phyloP scores from a whole-genome alignment of 2,797 vertebrate species.

The Carcharodon carcharias region DNA sequence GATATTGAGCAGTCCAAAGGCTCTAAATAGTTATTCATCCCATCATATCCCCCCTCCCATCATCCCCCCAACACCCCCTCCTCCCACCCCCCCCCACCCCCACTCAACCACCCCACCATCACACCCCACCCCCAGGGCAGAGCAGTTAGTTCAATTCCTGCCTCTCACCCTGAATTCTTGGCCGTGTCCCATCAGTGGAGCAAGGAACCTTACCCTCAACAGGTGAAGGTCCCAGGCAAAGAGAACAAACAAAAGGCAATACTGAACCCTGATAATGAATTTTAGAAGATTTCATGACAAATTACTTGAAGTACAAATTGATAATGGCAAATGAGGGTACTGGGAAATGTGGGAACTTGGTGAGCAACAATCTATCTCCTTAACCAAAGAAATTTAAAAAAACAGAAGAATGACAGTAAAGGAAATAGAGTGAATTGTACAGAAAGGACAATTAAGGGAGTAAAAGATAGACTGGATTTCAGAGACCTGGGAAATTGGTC shows the following conservation, averaged over 20 bases:
- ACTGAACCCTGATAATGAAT: not conserved
- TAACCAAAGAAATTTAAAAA: not conserved
- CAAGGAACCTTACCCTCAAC: not conserved
- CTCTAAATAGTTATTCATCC: not conserved
- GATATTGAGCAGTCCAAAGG: not conserved
- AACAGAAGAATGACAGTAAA: not conserved
- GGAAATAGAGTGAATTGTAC: not conserved
- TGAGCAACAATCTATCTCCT: not conserved
- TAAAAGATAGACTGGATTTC: not conserved
- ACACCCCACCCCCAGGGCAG: not conserved
- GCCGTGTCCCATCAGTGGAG: not conserved
- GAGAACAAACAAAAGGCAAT: not conserved
- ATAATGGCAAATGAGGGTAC: not conserved
- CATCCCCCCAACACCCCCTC: no score
- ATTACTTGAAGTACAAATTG: no score
- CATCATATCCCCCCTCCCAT: no score
- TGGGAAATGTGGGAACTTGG: not conserved
- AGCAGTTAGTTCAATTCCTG: not conserved
- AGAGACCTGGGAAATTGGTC: no score
- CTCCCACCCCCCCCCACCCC: no score
- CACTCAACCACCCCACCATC: no score
- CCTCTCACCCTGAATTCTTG: not conserved
- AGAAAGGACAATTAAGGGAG: not conserved
- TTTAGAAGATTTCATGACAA: no score
- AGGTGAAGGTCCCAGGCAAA: not conserved